Base-by-base conservation (phyloP, 1,140 invertebrate genomes). In the Formica selysi region DNA sequence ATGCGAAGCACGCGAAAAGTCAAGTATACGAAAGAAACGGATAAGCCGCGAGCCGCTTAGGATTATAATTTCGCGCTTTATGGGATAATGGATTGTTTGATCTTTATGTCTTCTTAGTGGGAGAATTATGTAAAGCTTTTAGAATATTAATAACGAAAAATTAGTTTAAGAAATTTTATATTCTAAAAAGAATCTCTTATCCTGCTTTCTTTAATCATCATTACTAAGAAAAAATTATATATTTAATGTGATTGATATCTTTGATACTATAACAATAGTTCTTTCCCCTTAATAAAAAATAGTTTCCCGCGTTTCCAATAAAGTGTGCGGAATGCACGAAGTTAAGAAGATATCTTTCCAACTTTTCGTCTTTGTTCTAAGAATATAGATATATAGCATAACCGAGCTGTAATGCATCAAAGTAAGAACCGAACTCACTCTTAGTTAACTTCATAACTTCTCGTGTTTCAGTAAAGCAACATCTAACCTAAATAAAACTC, bases 371-470 rank as follows among this genome's bases (percentile, higher is more conserved):
- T 71, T 81, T 73, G 10, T 86, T 38, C 19, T n/a, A 57, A 19
- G 22, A 26, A 64, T 59, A 38, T 11, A 11, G 19, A 54, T 70
- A 64, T 26, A 51, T 68, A 64, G 48, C 26, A 32, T 48, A 73
- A 73, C 51, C 22, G 68, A 64, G 57, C 59, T 64, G 62, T 44
- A 64, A 71, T 81, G 57, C 62, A 61, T 86, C 78, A 81, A 83
- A 83, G 85, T 61, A 59, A 73, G 61, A 71, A 54, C 67, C 65
- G 68, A 86, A 80, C n/a, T 26, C 10, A 51, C 11, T 22, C 36
- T 83, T 36, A 74, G 68, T 86, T 86, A 80, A 86, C 57, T 64
- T 86, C 59, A 73, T 48, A 70, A 80, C 38, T 70, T 67, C 44
- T 64, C 51, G 32, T 86, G 62, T 81, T 79, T 86, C 22, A 61